Conservation (phyloP, 2,888 invertebrate genomes). For the Myathropa florea region DNA sequence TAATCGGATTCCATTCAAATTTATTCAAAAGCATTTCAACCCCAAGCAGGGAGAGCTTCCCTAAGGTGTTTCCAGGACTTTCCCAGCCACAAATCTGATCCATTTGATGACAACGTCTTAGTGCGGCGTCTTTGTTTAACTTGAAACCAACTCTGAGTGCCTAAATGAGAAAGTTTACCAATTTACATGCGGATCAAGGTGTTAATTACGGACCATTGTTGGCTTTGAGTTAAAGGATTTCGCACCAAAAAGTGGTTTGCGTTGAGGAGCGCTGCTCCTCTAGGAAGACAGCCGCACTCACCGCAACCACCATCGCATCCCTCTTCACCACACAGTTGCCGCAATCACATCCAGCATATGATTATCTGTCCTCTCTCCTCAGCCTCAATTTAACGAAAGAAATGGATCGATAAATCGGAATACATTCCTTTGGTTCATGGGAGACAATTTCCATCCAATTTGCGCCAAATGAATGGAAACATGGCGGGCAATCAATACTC, state of each 20-base stretch:
- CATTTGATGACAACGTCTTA: not conserved
- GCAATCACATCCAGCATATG: not conserved
- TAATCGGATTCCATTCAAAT: not conserved
- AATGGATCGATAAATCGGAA: not conserved
- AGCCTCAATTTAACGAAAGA: not conserved
- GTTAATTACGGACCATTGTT: not conserved
- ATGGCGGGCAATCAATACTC: not conserved
- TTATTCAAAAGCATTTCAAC: not conserved
- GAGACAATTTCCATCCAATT: not conserved
- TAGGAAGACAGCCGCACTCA: not conserved
- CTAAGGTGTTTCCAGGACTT: not conserved
- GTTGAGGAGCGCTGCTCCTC: not conserved
- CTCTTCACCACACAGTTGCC: not conserved
- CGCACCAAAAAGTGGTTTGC: not conserved
- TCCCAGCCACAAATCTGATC: not conserved
- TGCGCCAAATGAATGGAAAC: conserved; percentile 1
- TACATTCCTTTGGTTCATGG: not conserved
- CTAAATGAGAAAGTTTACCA: not conserved
- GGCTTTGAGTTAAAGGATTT: not conserved
- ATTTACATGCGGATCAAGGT: conserved; percentile 2
- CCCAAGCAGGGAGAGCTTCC: not conserved
- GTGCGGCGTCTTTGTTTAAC: not conserved
- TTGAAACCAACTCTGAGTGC: not conserved
- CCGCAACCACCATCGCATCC: no score
- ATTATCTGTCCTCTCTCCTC: not conserved